phyloP scores from a whole-genome alignment of 2,888 invertebrate species.

The Atrina japonica region DNA sequence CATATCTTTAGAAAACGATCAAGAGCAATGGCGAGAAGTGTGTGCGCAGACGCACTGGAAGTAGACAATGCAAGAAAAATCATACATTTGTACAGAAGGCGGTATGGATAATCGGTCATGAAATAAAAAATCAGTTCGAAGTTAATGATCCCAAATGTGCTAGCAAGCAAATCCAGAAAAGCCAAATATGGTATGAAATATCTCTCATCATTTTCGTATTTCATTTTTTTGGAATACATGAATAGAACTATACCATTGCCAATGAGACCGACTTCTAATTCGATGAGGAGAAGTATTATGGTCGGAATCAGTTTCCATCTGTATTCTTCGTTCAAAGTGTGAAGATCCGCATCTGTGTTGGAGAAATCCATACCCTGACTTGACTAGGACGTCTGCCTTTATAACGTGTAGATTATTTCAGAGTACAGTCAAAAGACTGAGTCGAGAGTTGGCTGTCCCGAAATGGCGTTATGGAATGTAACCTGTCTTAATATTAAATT shows the following conservation, averaged over 20 bases:
- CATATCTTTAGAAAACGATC: slow-evolving; percentile 28
- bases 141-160: not conserved
- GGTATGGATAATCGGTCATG: slow-evolving; percentile 16
- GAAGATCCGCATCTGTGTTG: no score
- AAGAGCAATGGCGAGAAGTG: slow-evolving; percentile 23
- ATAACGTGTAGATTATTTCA: no score
- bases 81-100: slow-evolving; percentile 13
- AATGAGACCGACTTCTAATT: slow-evolving; percentile 18
- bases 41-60: slow-evolving; percentile 4
- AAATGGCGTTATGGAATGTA: no score
- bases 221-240: slow-evolving; percentile 19
- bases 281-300: not conserved
- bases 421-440: no score
- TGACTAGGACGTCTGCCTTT: no score
- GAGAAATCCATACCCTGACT: no score
- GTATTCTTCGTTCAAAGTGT: slow-evolving; percentile 11
- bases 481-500: no score
- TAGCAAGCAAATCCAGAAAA: slow-evolving; percentile 21
- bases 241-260: slow-evolving; percentile 22
- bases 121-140: slow-evolving; percentile 6
- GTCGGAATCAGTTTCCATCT: slow-evolving; percentile 13
- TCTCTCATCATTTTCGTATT: slow-evolving; percentile 19
- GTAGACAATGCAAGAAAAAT: slow-evolving; percentile 9
- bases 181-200: slow-evolving; percentile 32
- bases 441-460: no score